Evolutionary conservation across 2,888 invertebrate species (phyloP), one percentile per base, ranked within the genome.

Genomic region (Xestia sexstrigata): DNA sequence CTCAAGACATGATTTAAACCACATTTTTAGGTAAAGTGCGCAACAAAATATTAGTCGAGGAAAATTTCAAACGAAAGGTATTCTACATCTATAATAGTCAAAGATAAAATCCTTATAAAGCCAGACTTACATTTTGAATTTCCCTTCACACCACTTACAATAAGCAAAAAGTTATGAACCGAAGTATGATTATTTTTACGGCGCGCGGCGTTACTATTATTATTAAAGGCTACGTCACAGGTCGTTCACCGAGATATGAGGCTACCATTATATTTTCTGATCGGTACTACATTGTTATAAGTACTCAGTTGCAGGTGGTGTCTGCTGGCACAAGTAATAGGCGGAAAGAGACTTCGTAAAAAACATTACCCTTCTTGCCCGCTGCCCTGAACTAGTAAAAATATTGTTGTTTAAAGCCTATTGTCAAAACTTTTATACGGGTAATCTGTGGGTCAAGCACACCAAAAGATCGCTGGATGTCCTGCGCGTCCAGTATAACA

Each of bases 221-320:
- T 74, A 84, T 69, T 76, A 79, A 72, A 68, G 70, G 49, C 75
- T 68, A 73, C 87, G 72, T 82, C 85, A 82, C 67, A 73, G 88
- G 82, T 87, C 86, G 58, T 85, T 87, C 79, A 87, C 85, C 86
- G 76, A 74, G 78, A 79, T 74, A 79, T 72, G 63, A 79, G 75
- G 30, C 76, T 69, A 74, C 71, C 74, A 84, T 88, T 83, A 81
- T 81, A n/a, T n/a, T 80, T 78, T 84, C 58, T 78, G 82, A 76
- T 86, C 78, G 70, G 79, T 74, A 52, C 70, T 77, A 76, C 73
- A 76, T 70, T 83, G 74, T 72, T 74, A 8, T 65, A 49, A 45
- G 42, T 55, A 66, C 13, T 45, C 30, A 20, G 67, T 69, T 49
- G 79, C 84, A 86, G 83, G 83, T 84, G 83, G 63, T 45, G 39